Conservation (phyloP, 2,797 vertebrate species). For the Chaunax sp. region DNA sequence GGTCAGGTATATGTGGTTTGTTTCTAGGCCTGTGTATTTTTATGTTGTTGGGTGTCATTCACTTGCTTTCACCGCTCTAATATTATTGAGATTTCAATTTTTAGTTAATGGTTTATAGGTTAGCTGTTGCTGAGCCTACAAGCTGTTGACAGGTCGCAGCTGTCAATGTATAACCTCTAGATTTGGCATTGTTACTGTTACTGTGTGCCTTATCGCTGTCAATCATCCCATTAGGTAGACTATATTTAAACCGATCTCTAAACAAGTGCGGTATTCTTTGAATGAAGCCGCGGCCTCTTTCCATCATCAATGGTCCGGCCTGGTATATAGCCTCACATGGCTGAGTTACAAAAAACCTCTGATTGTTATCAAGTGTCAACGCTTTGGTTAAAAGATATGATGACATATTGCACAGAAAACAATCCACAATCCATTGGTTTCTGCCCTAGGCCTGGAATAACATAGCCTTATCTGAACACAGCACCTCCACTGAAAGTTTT, state of each 20-base stretch:
- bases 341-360: neutral
- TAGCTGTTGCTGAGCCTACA: neutral
- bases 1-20: neutral
- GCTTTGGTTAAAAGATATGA: neutral
- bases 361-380: neutral
- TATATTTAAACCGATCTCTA: conserved; percentile 9
- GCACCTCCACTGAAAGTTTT: neutral
- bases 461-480: no score
- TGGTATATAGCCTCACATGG: neutral
- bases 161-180: conserved; percentile 46
- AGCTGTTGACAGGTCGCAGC: conserved; percentile 15
- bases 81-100: neutral
- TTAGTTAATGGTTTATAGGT: neutral
- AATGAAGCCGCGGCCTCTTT: conserved; percentile 21
- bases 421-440: neutral
- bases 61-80: neutral
- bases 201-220: conserved; percentile 28
- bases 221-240: neutral
- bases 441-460: neutral
- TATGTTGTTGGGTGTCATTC: neutral
- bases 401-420: neutral
- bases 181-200: neutral
- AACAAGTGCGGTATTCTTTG: conserved; percentile 30
- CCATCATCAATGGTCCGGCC: conserved; percentile 27
- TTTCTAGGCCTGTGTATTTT: neutral